phyloP scores from a whole-genome alignment of 2,797 vertebrate species.

The Lepus townsendii region DNA sequence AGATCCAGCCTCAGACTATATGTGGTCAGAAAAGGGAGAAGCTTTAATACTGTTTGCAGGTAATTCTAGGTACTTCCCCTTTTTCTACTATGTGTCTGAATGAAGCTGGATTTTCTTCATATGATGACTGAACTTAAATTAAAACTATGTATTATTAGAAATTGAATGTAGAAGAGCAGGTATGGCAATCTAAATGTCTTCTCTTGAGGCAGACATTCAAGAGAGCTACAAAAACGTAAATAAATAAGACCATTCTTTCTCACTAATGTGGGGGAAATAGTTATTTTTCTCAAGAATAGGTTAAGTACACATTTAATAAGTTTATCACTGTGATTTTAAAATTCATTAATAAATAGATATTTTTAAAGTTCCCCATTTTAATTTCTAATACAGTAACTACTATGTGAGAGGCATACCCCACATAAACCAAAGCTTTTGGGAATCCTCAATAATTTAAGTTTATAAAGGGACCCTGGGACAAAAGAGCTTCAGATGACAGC shows the following conservation, averaged over 20 bases:
- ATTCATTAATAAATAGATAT: conserved; percentile 44
- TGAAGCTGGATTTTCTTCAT: conserved; percentile 21
- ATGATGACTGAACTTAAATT: background rate
- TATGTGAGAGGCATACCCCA: conserved; percentile 19
- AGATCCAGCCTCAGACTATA: too few relatives aligned
- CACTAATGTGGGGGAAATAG: background rate
- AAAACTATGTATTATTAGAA: background rate
- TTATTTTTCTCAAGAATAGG: conserved; percentile 47
- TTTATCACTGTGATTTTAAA: conserved; percentile 46
- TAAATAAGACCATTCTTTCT: background rate
- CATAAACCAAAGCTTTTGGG: conserved; percentile 14
- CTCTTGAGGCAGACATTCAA: background rate
- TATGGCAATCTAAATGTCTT: background rate
- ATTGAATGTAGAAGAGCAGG: conserved; percentile 5
- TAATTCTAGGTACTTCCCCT: background rate
- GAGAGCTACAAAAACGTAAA: background rate
- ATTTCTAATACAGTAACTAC: conserved; percentile 44
- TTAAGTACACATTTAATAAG: background rate
- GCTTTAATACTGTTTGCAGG: background rate
- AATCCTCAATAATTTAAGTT: conserved; percentile 30
- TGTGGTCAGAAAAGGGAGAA: too few relatives aligned
- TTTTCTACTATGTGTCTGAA: background rate
- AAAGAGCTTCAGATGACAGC: conserved; percentile 19
- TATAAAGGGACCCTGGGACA: conserved; percentile 15
- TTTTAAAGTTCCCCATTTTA: conserved; percentile 49